Conservation (phyloP, 2,113 vertebrate species). For the Holacanthus passer region DNA sequence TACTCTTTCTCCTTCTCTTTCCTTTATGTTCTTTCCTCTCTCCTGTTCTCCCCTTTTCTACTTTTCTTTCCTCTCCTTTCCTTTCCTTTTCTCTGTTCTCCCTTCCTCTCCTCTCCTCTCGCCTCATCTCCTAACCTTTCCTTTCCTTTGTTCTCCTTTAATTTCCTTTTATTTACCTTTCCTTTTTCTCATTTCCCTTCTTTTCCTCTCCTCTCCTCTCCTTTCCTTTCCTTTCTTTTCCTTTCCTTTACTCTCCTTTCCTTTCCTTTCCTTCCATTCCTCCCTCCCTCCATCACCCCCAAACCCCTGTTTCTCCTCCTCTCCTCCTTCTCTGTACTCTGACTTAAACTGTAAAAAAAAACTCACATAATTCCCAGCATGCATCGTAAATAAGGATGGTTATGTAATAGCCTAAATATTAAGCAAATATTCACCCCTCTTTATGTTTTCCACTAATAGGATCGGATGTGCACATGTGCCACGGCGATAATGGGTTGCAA, state of each 20-base stretch:
- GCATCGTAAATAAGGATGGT: constrained; percentile 60
- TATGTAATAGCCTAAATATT: constrained; percentile 75
- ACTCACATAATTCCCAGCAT: constrained; percentile 49
- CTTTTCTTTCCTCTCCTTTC: not conserved
- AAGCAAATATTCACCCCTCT: constrained; percentile 55
- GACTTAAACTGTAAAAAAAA: constrained; percentile 48
- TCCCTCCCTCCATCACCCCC: not conserved
- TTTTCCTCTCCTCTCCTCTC: too few species aligned
- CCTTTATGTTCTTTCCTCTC: not conserved
- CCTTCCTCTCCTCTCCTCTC: not conserved
- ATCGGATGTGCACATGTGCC: constrained; percentile 50
- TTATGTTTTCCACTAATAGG: constrained; percentile 54
- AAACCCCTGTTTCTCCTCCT: not conserved
- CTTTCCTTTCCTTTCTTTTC: not conserved
- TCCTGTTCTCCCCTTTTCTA: not conserved
- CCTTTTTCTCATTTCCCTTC: not conserved
- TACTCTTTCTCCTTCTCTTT: not conserved
- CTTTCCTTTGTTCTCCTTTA: not conserved
- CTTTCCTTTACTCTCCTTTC: fast-evolving
- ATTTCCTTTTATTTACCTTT: not conserved
- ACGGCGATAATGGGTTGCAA: constrained; percentile 59
- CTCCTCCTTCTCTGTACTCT: not conserved
- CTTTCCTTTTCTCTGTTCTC: not conserved
- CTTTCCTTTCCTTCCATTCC: not conserved
- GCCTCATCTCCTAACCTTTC: not conserved